A percentile compares a stretch with the other conserved stretches of the same genome.
These are phyloP conservation scores for Cisticola juncidis DNA, from an alignment of 2,113 vertebrate species.

Conservation along the genomic window DNA sequence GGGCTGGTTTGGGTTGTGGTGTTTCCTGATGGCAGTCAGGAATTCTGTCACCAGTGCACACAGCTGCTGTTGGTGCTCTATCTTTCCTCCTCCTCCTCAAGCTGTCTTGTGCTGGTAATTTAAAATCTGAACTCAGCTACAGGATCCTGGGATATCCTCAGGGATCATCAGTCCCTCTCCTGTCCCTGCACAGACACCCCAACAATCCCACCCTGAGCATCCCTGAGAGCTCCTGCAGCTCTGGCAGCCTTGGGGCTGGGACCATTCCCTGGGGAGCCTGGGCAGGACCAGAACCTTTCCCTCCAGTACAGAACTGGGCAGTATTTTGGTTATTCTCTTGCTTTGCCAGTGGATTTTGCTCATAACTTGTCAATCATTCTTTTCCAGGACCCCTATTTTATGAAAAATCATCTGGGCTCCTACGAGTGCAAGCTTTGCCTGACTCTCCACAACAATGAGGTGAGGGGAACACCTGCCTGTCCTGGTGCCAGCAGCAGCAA, in stretches of 20 bases:
- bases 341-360: neutral
- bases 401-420: conserved; percentile 98
- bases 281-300: neutral
- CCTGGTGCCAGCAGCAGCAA: neutral
- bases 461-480: conserved; percentile 8
- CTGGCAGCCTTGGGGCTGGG: neutral
- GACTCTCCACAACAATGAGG: conserved; percentile 98
- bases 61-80: neutral
- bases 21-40: neutral
- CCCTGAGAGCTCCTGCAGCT: neutral
- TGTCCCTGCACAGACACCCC: neutral
- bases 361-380: neutral
- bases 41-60: neutral
- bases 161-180: fast-evolving
- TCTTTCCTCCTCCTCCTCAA: neutral
- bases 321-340: neutral
- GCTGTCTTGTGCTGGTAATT: neutral
- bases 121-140: neutral
- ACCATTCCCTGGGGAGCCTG: neutral
- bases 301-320: neutral
- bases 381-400: conserved; percentile 92
- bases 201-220: neutral
- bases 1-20: neutral
- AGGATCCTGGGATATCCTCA: neutral
- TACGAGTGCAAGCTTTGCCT: conserved; percentile 98